Conservation (phyloP, 2,888 invertebrate genomes). For the Allygus modestus region DNA sequence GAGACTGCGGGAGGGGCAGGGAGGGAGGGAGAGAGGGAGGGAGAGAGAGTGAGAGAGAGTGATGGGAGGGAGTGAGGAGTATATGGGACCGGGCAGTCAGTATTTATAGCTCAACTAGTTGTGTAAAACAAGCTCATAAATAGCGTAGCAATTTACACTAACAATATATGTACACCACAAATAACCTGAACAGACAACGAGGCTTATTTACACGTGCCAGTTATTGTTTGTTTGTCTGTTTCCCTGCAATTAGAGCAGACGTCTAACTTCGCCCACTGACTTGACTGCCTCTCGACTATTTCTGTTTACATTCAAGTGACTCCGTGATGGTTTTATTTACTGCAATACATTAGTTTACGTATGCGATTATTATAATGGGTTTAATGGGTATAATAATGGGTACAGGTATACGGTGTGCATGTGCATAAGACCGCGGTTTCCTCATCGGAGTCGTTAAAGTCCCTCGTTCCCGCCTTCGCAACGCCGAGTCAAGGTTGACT, state of each 20-base stretch:
- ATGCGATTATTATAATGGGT: no score
- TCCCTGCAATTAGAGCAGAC: neutral
- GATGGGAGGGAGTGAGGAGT: neutral
- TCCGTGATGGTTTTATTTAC: no score
- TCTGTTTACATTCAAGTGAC: neutral
- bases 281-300: neutral
- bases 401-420: no score
- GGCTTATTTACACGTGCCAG: slow-evolving; percentile 31
- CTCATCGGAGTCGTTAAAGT: no score
- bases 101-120: slow-evolving; percentile 36
- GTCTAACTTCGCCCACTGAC: neutral
- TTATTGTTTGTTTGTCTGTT: slow-evolving; percentile 31
- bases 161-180: slow-evolving; percentile 32
- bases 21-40: neutral
- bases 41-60: neutral
- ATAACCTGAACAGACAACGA: slow-evolving; percentile 20
- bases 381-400: no score
- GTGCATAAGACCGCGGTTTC: no score
- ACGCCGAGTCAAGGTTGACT: no score
- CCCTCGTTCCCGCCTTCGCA: no score
- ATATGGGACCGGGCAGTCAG: slow-evolving; percentile 24
- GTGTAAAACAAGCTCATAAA: slow-evolving; percentile 43
- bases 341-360: no score
- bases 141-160: slow-evolving; percentile 37
- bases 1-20: neutral